Percentiles rank a stretch among this genome's conserved stretches.
phyloP scores from a whole-genome alignment of 2,797 vertebrate genomes.

The Serranus cabrilla region DNA sequence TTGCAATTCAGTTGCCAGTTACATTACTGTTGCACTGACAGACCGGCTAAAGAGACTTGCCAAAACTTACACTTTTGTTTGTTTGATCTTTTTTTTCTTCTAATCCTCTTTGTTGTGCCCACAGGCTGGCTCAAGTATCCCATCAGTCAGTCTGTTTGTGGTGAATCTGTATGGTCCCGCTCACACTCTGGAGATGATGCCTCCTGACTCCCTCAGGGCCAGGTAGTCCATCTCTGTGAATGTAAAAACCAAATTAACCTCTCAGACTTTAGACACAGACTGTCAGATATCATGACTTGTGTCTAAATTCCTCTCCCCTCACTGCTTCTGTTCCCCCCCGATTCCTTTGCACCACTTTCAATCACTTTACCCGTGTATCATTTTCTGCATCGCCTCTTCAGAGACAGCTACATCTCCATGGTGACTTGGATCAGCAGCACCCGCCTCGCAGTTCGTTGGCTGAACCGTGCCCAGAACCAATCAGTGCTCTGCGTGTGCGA shows the following conservation, averaged over 20 bases:
- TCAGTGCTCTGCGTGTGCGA: slow-evolving; percentile 88
- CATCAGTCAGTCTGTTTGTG: slow-evolving; percentile 87
- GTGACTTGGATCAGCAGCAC: slow-evolving; percentile 89
- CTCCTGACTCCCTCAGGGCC: slow-evolving; percentile 84
- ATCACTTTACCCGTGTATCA: slow-evolving; percentile 17
- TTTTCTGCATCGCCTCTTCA: slow-evolving; percentile 67
- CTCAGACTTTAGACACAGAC: slow-evolving; percentile 13
- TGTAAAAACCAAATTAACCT: slow-evolving; percentile 30
- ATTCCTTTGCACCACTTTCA: slow-evolving; percentile 19
- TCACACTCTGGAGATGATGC: slow-evolving; percentile 88
- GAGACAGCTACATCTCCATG: slow-evolving; percentile 90
- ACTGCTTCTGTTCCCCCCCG: background rate
- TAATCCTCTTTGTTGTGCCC: slow-evolving; percentile 23
- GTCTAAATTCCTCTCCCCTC: slow-evolving; percentile 9
- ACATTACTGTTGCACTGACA: background rate
- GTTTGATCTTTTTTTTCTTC: background rate
- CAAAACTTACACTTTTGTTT: background rate
- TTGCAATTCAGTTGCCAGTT: background rate
- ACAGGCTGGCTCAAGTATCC: slow-evolving; percentile 88
- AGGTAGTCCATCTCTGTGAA: slow-evolving; percentile 75
- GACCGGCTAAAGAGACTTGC: slow-evolving; percentile 12
- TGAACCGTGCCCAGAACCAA: slow-evolving; percentile 89
- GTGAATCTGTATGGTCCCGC: slow-evolving; percentile 89
- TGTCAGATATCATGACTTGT: slow-evolving; percentile 34
- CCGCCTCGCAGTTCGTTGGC: slow-evolving; percentile 87